These are phyloP conservation scores for Monomorium pharaonis DNA, from an alignment of 1,140 invertebrate species.

Conservation along the genomic window DNA sequence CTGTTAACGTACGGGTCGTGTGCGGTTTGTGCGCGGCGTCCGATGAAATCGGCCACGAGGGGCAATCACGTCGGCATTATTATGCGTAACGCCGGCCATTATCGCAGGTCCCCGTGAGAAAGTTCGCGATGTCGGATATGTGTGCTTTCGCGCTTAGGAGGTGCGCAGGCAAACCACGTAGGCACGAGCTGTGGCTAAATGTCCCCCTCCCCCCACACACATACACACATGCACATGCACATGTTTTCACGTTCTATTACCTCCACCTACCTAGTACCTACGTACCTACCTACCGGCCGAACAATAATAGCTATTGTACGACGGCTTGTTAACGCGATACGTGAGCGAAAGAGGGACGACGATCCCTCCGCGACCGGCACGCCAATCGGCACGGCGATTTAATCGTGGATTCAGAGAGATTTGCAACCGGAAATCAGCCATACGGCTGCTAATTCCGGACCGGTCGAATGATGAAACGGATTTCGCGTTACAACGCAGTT, in stretches of 20 bases:
- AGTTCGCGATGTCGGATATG: constrained; percentile 32
- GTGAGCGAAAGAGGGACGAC: constrained; percentile 62
- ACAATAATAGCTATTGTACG: constrained; percentile 75
- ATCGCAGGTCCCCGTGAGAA: constrained; percentile 39
- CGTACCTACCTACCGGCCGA: constrained; percentile 41
- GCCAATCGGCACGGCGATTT: constrained; percentile 62
- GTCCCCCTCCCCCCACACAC: neutral
- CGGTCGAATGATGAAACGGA: constrained; percentile 7
- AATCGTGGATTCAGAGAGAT: constrained; percentile 58
- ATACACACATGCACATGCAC: neutral
- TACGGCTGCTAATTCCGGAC: constrained; percentile 48
- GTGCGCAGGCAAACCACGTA: constrained; percentile 52
- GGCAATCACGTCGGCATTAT: constrained; percentile 52
- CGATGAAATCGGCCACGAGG: constrained; percentile 27
- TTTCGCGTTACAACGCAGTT: neutral
- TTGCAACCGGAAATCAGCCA: constrained; percentile 61
- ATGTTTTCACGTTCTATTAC: constrained; percentile 35
- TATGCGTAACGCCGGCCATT: constrained; percentile 47
- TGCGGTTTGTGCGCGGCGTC: neutral
- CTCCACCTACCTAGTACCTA: constrained; percentile 34
- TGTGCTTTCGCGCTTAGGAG: constrained; percentile 47
- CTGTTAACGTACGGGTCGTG: neutral
- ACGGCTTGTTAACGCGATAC: constrained; percentile 75
- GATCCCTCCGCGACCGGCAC: constrained; percentile 7
- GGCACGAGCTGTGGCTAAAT: constrained; percentile 41